A percentile compares a stretch with the other conserved stretches of the same genome.
Conservation (phyloP, 1,140 invertebrate species). For the Nautilus pompilius region DNA sequence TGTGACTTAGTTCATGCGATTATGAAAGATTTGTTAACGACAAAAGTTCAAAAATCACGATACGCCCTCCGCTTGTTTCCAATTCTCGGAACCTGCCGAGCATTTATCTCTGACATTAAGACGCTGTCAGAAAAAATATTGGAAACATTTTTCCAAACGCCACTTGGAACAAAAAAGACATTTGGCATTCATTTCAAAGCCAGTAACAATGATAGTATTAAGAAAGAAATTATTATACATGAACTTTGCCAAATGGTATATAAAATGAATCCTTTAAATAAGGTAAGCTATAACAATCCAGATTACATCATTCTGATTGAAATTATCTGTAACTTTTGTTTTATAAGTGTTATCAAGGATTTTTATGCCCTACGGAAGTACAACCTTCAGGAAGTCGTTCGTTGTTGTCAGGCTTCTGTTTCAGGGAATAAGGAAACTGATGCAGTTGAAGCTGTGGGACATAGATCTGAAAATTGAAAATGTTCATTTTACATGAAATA, state of each 20-base stretch:
- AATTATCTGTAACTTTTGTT: constrained; percentile 47
- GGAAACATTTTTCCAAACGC: constrained; percentile 68
- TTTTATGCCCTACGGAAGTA: constrained; percentile 51
- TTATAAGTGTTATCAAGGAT: constrained; percentile 47
- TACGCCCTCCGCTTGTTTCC: constrained; percentile 77
- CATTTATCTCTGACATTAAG: constrained; percentile 71
- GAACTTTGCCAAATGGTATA: constrained; percentile 29
- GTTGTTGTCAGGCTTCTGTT: too few species aligned
- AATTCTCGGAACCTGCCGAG: constrained; percentile 76
- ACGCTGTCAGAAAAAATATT: constrained; percentile 66
- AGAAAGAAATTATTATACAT: constrained; percentile 60
- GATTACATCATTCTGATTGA: constrained; percentile 47
- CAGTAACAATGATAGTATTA: constrained; percentile 71
- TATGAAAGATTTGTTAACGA: constrained; percentile 71
- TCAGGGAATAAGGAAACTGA: too few species aligned
- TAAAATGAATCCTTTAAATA: constrained; percentile 31
- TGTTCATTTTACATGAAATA: too few species aligned
- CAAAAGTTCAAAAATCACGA: constrained; percentile 77
- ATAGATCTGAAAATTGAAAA: too few species aligned
- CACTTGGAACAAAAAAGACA: constrained; percentile 59
- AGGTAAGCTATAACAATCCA: constrained; percentile 37
- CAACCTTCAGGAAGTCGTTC: constrained; percentile 48
- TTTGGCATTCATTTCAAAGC: constrained; percentile 78
- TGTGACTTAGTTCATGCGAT: constrained; percentile 68
- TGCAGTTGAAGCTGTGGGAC: too few species aligned